Evolutionary conservation across 2,888 invertebrate species (phyloP), one percentile per base, ranked within the genome.

Genomic region (Lysandra bellargus): DNA sequence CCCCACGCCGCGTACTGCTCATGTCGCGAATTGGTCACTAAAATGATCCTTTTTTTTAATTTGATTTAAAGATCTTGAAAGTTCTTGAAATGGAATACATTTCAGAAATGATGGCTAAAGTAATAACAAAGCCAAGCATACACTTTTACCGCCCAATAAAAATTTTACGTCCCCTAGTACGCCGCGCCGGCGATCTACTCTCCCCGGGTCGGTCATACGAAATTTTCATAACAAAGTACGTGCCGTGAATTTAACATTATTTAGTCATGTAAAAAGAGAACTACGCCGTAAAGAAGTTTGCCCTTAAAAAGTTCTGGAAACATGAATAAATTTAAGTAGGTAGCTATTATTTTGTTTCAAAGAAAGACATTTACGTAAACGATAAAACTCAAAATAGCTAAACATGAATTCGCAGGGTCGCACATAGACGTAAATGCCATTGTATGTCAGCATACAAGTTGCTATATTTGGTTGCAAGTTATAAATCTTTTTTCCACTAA

Each of bases 1-100:
- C 75, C 78, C 57, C 76, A 78, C 80, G 79, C 60, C 80, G 75
- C 79, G 79, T 79, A 80, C 72, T 81, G 12, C 75, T 14, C 37
- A 33, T 40, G 5, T 49, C 57, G 17, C n/a, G 69, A 37, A 78
- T 80, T 81, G 80, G 80, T 78, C 80, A n/a, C 44, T 60, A n/a
- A 57, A 17, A 1, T 57, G 17, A 57, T 17, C 14, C 53, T 17
- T 53, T 4, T 0, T 17, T 53, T 4, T 64, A 9, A 49, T 14
- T 33, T 33, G 2, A 33, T 33, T 33, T 33, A 2, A 33, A 33
- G 33, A 33, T 33, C 33, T 1, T 33, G 33, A 33, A 33, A 40
- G 40, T 40, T 40, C 40, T 6, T 40, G 40, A 6, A 1, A 40
- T 40, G 6, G 40, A 40, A 5, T 1, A 6, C 40, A 40, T 40